A percentile compares a stretch with the other conserved stretches of the same genome.
These are phyloP conservation scores for Hemibagrus guttatus DNA, from an alignment of 2,797 vertebrate species.

Conservation along the genomic window DNA sequence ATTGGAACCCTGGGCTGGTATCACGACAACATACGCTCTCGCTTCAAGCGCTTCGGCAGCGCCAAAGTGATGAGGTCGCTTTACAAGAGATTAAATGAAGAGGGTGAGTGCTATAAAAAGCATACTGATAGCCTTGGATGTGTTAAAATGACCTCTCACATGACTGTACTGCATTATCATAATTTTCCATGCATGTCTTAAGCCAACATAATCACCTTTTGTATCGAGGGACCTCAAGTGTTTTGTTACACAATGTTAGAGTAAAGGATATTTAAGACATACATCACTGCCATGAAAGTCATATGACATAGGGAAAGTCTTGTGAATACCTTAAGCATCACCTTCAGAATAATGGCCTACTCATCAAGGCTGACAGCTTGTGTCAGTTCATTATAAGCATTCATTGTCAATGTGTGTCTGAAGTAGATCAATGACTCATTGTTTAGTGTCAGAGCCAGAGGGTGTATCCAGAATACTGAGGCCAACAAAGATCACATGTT, in stretches of 20 bases:
- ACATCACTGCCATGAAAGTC: conserved; percentile 8
- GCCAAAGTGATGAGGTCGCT: conserved; percentile 93
- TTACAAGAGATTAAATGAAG: conserved; percentile 80
- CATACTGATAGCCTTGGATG: conserved; percentile 39
- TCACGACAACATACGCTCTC: conserved; percentile 84
- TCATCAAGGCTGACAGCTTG: background rate
- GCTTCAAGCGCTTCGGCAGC: conserved; percentile 92
- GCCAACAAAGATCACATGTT: conserved; percentile 44
- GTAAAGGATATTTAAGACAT: background rate
- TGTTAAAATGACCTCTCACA: conserved; percentile 20
- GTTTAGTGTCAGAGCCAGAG: conserved; percentile 26
- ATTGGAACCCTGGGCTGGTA: conserved; percentile 90
- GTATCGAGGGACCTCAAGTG: background rate
- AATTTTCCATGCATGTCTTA: conserved; percentile 8
- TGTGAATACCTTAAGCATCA: background rate
- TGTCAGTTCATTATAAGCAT: conserved; percentile 6
- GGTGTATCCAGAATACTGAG: conserved; percentile 15
- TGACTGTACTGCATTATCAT: conserved; percentile 19
- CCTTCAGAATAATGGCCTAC: conserved; percentile 9
- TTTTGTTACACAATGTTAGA: background rate
- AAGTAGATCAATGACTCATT: conserved; percentile 37
- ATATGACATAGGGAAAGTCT: conserved; percentile 5
- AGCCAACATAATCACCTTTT: background rate
- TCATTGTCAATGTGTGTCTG: background rate
- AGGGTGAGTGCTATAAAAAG: conserved; percentile 68